Evolutionary conservation across 2,888 invertebrate genomes (phyloP).

Genomic region (Cerceris rybyensis): DNA sequence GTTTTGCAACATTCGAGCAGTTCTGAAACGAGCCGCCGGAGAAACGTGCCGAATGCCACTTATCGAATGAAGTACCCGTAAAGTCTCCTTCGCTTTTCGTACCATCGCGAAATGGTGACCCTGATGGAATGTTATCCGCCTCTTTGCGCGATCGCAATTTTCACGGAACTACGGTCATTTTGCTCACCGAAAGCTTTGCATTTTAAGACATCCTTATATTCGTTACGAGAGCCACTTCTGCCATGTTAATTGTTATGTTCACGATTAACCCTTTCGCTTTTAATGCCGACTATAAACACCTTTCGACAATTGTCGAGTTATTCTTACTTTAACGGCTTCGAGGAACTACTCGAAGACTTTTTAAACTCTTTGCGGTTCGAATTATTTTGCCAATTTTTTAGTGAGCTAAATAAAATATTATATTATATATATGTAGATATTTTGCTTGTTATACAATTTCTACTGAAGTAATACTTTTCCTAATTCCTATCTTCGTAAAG

Average conservation of each 20-base stretch:
- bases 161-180: slow-evolving; percentile 24
- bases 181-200: slow-evolving; percentile 30
- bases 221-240: neutral
- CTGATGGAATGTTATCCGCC: slow-evolving; percentile 49
- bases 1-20: slow-evolving; percentile 65
- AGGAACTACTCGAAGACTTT: neutral
- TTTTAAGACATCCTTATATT: slow-evolving; percentile 1
- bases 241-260: neutral
- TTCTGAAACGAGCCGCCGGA: slow-evolving; percentile 50
- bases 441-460: too few relatives aligned
- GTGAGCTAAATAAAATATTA: too few relatives aligned
- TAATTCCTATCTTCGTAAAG: too few relatives aligned
- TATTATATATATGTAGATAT: too few relatives aligned
- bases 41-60: slow-evolving; percentile 68
- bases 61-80: slow-evolving; percentile 74
- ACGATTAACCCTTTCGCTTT: neutral
- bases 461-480: too few relatives aligned
- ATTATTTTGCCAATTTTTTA: too few relatives aligned
- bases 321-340: slow-evolving; percentile 29
- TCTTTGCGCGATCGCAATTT: slow-evolving; percentile 34
- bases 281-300: too few relatives aligned
- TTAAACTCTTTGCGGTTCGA: too few relatives aligned
- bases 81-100: slow-evolving; percentile 67
- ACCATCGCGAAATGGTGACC: slow-evolving; percentile 37
- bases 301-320: slow-evolving; percentile 22